Conservation (phyloP, 1,140 invertebrate species). For the Drosophila auraria region DNA sequence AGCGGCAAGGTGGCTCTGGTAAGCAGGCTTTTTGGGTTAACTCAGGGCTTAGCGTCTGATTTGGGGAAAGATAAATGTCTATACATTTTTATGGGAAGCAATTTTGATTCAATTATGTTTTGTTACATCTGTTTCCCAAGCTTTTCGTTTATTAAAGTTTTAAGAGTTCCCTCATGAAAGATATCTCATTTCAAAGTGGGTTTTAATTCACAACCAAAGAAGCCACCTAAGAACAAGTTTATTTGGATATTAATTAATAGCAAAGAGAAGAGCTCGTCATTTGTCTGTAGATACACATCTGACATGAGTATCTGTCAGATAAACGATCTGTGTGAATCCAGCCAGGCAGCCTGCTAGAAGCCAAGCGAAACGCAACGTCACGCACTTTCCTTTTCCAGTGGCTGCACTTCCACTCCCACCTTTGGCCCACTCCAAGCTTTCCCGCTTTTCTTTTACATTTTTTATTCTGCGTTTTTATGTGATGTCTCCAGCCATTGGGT, state of each 20-base stretch:
- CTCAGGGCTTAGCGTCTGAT: neutral
- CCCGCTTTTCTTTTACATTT: constrained; percentile 31
- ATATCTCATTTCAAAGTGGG: no score
- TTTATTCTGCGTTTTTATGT: constrained; percentile 2
- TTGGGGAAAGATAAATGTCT: neutral
- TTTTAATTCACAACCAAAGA: no score
- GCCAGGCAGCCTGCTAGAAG: constrained; percentile 20
- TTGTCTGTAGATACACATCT: constrained; percentile 16
- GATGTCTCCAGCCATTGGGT: constrained; percentile 43
- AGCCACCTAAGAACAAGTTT: neutral
- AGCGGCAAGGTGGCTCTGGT: constrained; percentile 81
- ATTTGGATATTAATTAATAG: neutral
- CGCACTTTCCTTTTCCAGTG: constrained; percentile 72
- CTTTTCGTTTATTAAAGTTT: neutral
- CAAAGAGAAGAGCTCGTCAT: neutral
- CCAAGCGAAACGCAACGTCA: constrained; percentile 48
- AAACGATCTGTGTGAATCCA: constrained; percentile 17
- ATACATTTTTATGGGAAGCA: neutral
- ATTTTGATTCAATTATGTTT: neutral
- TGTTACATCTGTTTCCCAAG: neutral
- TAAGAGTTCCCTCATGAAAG: no score
- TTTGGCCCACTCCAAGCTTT: constrained; percentile 14
- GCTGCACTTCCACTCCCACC: constrained; percentile 38
- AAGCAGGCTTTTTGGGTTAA: constrained; percentile 37
- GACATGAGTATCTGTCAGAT: constrained; percentile 27